phyloP scores from a whole-genome alignment of 2,113 vertebrate species.

The Pituophis catenifer region DNA sequence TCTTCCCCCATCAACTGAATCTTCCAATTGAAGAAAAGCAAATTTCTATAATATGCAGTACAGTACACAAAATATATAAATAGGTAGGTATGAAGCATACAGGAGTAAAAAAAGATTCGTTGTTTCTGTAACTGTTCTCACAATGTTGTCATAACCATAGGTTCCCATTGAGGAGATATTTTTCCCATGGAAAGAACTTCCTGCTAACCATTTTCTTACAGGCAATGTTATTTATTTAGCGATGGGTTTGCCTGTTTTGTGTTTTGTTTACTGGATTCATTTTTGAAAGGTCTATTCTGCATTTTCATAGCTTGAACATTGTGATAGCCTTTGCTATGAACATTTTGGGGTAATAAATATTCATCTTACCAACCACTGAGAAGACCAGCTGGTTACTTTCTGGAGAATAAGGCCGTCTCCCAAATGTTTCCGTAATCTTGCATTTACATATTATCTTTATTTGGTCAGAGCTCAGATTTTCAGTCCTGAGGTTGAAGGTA shows the following conservation, averaged over 20 bases:
- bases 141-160: background rate
- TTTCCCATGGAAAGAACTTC: background rate
- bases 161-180: too few species aligned
- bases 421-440: accelerated
- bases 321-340: background rate
- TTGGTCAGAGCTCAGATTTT: background rate
- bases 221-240: background rate
- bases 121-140: too few species aligned
- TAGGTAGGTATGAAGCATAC: too few species aligned
- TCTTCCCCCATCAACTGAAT: too few species aligned
- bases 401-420: accelerated
- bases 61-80: too few species aligned
- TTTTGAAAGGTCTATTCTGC: background rate
- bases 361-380: background rate
- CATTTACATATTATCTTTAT: background rate
- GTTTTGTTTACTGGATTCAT: background rate
- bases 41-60: too few species aligned
- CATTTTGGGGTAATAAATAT: background rate
- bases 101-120: too few species aligned
- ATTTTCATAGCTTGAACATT: background rate
- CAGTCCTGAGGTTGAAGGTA: background rate
- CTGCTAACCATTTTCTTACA: background rate
- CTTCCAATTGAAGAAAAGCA: too few species aligned
- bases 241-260: too few species aligned
- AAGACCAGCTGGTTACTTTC: background rate